Evolutionary conservation across 23 tunicate genomes (phyloP).

Genomic region (Corella eumyota): DNA sequence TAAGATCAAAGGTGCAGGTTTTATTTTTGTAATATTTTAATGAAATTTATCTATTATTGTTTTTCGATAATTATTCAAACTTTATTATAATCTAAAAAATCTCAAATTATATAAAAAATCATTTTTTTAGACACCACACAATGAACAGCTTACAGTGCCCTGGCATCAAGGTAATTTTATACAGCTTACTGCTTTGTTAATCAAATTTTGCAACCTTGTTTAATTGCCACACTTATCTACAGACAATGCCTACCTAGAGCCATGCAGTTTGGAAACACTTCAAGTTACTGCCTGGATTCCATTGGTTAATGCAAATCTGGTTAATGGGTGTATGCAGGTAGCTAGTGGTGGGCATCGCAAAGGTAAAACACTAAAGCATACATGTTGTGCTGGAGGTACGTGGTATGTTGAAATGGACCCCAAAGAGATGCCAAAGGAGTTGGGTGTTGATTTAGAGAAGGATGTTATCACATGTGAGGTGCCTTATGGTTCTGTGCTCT

Average conservation of each 20-base stretch:
- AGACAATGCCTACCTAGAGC: slow-evolving; percentile 88
- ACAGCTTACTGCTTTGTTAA: not conserved
- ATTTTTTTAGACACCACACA: slow-evolving; percentile 68
- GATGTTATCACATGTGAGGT: slow-evolving; percentile 82
- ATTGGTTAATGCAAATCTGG: slow-evolving; percentile 48
- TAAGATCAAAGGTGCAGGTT: slow-evolving; percentile 64
- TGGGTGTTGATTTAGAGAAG: slow-evolving; percentile 66
- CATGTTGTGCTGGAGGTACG: slow-evolving; percentile 91
- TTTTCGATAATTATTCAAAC: too few relatives aligned
- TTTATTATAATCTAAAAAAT: too few relatives aligned
- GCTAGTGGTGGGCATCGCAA: slow-evolving; percentile 63
- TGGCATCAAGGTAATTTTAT: slow-evolving; percentile 86
- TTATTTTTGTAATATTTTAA: not conserved
- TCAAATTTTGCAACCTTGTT: not conserved
- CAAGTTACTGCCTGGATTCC: slow-evolving; percentile 92
- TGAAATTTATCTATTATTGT: not conserved
- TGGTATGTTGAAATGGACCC: slow-evolving; percentile 86
- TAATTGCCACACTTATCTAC: not conserved
- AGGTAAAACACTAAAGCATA: slow-evolving; percentile 66
- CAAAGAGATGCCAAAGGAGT: slow-evolving; percentile 42
- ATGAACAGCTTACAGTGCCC: slow-evolving; percentile 81
- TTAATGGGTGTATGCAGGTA: slow-evolving; percentile 83
- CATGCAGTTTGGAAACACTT: slow-evolving; percentile 45
- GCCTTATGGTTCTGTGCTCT: slow-evolving; percentile 84
- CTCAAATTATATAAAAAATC: too few relatives aligned